Base-by-base conservation (phyloP, 2,888 invertebrate species). In the Synergus gifuensis region DNA sequence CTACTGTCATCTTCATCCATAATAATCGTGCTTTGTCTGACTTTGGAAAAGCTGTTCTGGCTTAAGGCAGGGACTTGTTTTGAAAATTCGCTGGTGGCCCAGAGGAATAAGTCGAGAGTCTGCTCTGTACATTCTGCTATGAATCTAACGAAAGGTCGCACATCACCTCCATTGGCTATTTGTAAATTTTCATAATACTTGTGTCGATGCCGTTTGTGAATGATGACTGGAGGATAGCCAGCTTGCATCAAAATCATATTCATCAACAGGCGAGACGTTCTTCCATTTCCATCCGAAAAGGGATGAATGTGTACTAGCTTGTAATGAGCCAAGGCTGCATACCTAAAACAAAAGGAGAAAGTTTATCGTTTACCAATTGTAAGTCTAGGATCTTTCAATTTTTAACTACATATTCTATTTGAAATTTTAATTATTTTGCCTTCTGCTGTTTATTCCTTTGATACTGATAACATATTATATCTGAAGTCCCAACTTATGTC, bases 291-390 rank as follows among this genome's bases (percentile, higher is more conserved):
- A 92, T 99, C 99, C 3, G 96, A 95, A 93, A 99, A 99, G 0
- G 99, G 99, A 93, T 99, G 99, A 86, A 99, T 98, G 90, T 97
- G 97, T 0, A 99, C 99, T 66, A 99, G 92, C 93, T 98, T 98
- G 93, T 99, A 99, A 93, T 99, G 99, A 0, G 98, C 98, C 78
- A 99, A 93, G 0, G 99, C 99, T 76, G 99, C 98, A 90, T 97
- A 97, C 92, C 98, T 97, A 86, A 12, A 83, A 83, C 0, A 44
- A 58, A 16, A n/a, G 73, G 4, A 22, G 16, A 16, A 2, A 63
- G n/a, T 22, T 22, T 16, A 28, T 28, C 22, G 2, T 28, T 28
- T 28, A 28, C 2, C 22, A 28, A 28, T 28, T 22, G 22, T 22
- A 22, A 22, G 22, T 22, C 22, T 22, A 22, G 22, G 22, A 22